Evolutionary conservation across 2,113 vertebrate species (phyloP), one percentile per base, ranked within the genome.

Genomic region (Phalacrocorax brasilianus): DNA sequence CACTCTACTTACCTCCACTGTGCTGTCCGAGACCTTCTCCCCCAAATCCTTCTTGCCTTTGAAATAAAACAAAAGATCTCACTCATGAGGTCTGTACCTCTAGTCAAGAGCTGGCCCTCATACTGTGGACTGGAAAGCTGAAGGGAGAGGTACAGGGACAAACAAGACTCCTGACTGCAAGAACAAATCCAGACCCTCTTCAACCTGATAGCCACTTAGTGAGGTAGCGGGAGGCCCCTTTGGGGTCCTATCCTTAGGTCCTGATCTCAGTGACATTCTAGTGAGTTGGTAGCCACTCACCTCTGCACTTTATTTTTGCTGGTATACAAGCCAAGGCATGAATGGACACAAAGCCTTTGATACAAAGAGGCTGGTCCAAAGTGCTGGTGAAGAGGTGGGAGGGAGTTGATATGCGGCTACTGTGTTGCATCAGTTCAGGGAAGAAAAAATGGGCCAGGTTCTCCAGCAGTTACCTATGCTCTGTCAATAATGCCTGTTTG

Each of bases 1-100:
- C 95, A 95, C 95, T 97, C 97, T 97, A 99, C 99, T 99, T 98
- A 99, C 99, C 99, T 99, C 99, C 95, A 99, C 98, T 92, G 98
- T 98, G 98, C 98, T 99, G 98, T 99, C 99, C 72, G 97, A 98
- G 2, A 98, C 98, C 98, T 98, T 99, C 97, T 99, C 99, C 8
- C 98, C 98, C 22, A 97, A 96, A 90, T 99, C 99, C 96, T 98
- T 99, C 96, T 99, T 99, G 97, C 98, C 99, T 99, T 98, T 97
- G 96, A 96, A 98, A 98, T 42, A 95, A 97, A 96, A 95, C 23
- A 91, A 47, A 90, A 70, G 14, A 35, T 70, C 38, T 95, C 94
- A 93, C 44, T 93, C 42, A 23, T 35, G 66, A 84, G 45, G 45
- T 62, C 65, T 35, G 32, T 23, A 47, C 24, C 50, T 70, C 49